Evolutionary conservation across 2,797 vertebrate species (phyloP).

Genomic region (Onychomys torridus): DNA sequence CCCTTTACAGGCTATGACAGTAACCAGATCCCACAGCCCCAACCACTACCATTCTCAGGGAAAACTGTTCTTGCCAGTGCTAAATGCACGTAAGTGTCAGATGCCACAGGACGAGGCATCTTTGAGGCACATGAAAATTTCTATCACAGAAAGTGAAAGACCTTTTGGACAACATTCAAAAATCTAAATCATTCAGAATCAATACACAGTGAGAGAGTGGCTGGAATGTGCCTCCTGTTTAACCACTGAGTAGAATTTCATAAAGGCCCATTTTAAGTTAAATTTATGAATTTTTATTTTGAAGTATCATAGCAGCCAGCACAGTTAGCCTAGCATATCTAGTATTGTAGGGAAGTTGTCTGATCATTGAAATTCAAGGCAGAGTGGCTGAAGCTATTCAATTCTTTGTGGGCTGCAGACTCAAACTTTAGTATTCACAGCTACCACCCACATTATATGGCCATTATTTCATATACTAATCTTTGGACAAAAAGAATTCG

Average conservation of each 20-base stretch:
- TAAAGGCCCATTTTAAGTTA: constrained; percentile 44
- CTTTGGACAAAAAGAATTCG: constrained; percentile 41
- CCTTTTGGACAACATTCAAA: constrained; percentile 64
- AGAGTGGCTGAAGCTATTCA: neutral
- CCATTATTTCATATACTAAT: neutral
- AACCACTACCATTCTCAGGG: neutral
- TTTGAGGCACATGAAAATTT: constrained; percentile 59
- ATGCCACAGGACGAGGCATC: constrained; percentile 12
- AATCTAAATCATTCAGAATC: constrained; percentile 61
- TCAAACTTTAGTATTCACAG: neutral
- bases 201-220: constrained; percentile 68
- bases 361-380: neutral
- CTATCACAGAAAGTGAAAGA: constrained; percentile 60
- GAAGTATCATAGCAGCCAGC: neutral
- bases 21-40: neutral
- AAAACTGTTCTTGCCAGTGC: neutral
- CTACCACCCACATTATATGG: neutral
- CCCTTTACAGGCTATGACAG: neutral
- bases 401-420: neutral
- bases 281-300: neutral
- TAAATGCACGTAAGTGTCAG: neutral
- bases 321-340: neutral
- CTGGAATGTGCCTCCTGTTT: constrained; percentile 18
- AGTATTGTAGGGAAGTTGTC: neutral
- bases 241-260: constrained; percentile 30